Evolutionary conservation across 1,140 invertebrate genomes (phyloP).

Genomic region (Aplysia californica): DNA sequence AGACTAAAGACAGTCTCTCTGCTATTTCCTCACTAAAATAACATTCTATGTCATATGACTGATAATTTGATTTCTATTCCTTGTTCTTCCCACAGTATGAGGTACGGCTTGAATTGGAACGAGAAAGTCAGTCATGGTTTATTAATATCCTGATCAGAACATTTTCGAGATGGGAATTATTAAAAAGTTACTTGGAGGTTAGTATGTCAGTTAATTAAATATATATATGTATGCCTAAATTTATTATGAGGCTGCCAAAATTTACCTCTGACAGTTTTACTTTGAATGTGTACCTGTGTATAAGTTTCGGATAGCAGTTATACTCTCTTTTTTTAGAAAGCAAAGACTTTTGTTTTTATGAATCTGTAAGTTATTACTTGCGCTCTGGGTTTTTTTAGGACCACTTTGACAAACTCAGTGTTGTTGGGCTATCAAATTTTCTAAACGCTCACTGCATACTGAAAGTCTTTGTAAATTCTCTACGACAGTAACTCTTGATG

Average conservation of each 20-base stretch:
- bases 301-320: too few relatives aligned
- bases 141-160: background rate
- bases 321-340: too few relatives aligned
- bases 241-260: background rate
- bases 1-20: background rate
- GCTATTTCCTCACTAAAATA: background rate
- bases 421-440: background rate
- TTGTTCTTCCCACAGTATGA: background rate
- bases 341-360: too few relatives aligned
- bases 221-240: background rate
- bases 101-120: background rate
- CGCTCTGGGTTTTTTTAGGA: too few relatives aligned
- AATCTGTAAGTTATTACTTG: too few relatives aligned
- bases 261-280: background rate
- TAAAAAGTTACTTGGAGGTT: background rate
- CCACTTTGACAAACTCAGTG: too few relatives aligned
- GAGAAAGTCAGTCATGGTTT: background rate
- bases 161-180: conserved; percentile 1
- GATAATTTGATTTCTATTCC: too few relatives aligned
- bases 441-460: background rate
- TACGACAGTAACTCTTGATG: background rate
- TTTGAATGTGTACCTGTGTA: background rate
- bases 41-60: too few relatives aligned
- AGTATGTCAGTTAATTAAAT: background rate
- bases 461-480: background rate